Base-by-base conservation (phyloP, 2,113 vertebrate species). In the Catagonus wagneri region DNA sequence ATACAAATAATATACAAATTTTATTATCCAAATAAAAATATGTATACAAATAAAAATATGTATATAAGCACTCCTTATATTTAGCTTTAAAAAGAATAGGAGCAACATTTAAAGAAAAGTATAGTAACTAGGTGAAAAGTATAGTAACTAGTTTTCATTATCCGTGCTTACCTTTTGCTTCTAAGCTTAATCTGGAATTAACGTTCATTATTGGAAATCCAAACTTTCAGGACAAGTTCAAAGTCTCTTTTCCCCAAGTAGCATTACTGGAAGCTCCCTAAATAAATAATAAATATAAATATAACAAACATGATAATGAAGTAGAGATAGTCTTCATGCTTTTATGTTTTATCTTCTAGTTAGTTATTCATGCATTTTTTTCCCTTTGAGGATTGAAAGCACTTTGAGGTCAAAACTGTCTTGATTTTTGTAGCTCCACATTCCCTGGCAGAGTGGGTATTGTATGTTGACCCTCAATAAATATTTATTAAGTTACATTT, bases 21-120 rank as follows among this genome's bases (percentile, higher is more conserved):
- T n/a, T n/a, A n/a, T n/a, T n/a, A n/a, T n/a, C n/a, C n/a, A 44
- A 44, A 44, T 44, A 27, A 58, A 79, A 25, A 72, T 27, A 66
- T 29, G 2, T 84, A 44, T 60, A 56, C n/a, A 44, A 44, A 44
- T 44, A 27, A 58, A 79, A 25, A 72, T 27, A 66, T 29, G 2
- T 84, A 44, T 60, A 56, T 27, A 66, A 20, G 39, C 23, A 71
- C 13, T 66, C 27, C 54, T 87, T 74, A 25, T 2, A 75, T 76
- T 92, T 72, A 78, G n/a, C 72, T 63, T 94, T 81, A 81, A 66
- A 75, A 85, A 86, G 32, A 79, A 69, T 63, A 87, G 34, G 20
- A 76, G 2, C 44, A 50, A 44, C 63, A 66, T 71, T 34, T 2
- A 34, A 52, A 92, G 63, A 61, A 74, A 72, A 34, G 10, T 66